Evolutionary conservation across 2,113 vertebrate species (phyloP).

Genomic region (Melanerpes formicivorus): DNA sequence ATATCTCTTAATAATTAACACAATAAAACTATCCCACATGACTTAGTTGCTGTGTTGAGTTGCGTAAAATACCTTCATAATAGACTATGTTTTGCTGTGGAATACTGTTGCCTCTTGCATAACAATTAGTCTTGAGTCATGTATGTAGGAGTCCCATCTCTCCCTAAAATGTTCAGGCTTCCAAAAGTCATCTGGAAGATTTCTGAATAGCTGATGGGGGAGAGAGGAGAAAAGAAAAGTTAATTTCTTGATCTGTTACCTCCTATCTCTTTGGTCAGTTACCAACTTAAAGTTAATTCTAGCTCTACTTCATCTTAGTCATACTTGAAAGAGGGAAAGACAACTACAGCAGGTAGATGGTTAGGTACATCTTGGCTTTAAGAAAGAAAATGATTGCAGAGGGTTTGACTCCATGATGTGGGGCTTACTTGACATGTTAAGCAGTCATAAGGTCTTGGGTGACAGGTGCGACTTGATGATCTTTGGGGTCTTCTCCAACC

Average conservation of each 20-base stretch:
- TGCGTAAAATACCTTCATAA: background rate
- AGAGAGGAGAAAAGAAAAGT: background rate
- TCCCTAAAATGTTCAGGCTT: background rate
- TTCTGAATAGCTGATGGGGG: background rate
- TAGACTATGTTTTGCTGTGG: background rate
- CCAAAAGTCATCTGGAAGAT: background rate
- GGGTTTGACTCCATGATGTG: background rate
- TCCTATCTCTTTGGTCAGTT: background rate
- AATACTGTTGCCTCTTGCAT: background rate
- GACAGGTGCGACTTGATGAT: no score
- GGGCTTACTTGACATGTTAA: background rate
- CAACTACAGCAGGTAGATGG: background rate
- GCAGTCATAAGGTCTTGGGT: no score
- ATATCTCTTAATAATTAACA: conserved; percentile 8
- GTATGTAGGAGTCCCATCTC: background rate
- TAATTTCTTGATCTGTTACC: conserved; percentile 26
- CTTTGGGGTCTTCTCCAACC: no score
- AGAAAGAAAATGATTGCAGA: background rate
- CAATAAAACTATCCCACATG: background rate
- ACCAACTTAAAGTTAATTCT: background rate
- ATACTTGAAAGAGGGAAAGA: background rate
- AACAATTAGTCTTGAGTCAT: background rate
- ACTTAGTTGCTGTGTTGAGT: background rate
- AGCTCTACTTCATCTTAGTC: background rate
- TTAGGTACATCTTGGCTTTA: background rate